Evolutionary conservation across 2,113 vertebrate genomes (phyloP).

Genomic region (Scopus umbretta): DNA sequence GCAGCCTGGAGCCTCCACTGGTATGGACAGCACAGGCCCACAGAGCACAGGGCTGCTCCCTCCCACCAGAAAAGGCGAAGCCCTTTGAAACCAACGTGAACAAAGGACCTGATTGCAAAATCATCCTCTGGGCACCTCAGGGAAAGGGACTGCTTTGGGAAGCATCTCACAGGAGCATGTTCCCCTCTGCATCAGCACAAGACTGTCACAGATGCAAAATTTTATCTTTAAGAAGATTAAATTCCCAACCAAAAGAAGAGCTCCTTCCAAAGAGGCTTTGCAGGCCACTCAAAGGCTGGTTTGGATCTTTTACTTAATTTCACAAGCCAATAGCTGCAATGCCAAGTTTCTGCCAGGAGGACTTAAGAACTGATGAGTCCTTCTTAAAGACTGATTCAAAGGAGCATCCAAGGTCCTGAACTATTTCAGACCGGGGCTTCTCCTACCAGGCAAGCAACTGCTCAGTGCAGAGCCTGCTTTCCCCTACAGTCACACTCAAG

Average conservation of each 20-base stretch:
- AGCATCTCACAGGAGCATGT: not conserved
- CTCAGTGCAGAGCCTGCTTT: not conserved
- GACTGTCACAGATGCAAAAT: not conserved
- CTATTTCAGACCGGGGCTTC: not conserved
- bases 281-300: not conserved
- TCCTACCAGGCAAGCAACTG: not conserved
- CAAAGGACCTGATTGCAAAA: not conserved
- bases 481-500: not conserved
- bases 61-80: not conserved
- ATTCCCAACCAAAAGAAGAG: not conserved
- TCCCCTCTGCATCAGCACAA: not conserved
- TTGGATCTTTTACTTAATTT: not conserved
- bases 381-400: not conserved
- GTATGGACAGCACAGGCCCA: not conserved
- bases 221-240: not conserved
- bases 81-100: not conserved
- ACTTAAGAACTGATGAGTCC: not conserved
- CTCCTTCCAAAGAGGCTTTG: not conserved
- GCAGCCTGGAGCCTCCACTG: not conserved
- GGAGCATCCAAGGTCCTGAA: not conserved
- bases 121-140: not conserved
- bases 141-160: not conserved
- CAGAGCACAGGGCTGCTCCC: not conserved
- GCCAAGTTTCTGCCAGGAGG: not conserved
- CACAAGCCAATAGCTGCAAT: not conserved